These are phyloP conservation scores for Lasius platythorax DNA, from an alignment of 2,888 invertebrate species.

Conservation along the genomic window DNA sequence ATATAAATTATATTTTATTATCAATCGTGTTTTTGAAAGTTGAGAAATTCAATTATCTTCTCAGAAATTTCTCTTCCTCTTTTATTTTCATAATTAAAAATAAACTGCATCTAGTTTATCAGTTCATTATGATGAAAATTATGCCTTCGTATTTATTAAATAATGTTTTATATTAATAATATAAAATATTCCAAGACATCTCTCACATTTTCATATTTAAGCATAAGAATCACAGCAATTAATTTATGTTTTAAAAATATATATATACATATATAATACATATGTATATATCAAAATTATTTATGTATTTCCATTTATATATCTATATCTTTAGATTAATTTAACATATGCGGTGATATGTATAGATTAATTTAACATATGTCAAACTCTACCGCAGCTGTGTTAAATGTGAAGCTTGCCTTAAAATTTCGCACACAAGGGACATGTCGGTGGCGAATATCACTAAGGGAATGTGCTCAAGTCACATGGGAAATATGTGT, in stretches of 20 bases:
- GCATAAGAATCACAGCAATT: neutral
- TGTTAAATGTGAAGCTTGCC: slow-evolving; percentile 8
- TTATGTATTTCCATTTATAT: neutral
- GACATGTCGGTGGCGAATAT: slow-evolving; percentile 40
- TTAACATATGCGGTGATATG: neutral
- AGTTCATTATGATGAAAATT: neutral
- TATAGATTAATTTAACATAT: slow-evolving; percentile 12
- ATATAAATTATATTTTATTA: neutral
- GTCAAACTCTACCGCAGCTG: neutral
- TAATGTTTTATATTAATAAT: neutral
- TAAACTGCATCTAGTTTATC: neutral
- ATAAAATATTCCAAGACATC: neutral
- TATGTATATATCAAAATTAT: neutral
- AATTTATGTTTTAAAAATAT: neutral
- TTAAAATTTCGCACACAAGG: slow-evolving; percentile 44
- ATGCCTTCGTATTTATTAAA: neutral
- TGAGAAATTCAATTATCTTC: neutral
- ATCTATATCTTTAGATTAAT: neutral
- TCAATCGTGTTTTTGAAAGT: neutral
- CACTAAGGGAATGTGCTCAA: slow-evolving; percentile 56
- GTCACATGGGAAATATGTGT: slow-evolving; percentile 73
- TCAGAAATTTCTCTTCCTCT: neutral
- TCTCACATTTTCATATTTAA: neutral
- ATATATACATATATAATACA: neutral
- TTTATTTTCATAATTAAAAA: neutral